phyloP scores from a whole-genome alignment of 2,888 invertebrate genomes.

The Lucinisca nassula region DNA sequence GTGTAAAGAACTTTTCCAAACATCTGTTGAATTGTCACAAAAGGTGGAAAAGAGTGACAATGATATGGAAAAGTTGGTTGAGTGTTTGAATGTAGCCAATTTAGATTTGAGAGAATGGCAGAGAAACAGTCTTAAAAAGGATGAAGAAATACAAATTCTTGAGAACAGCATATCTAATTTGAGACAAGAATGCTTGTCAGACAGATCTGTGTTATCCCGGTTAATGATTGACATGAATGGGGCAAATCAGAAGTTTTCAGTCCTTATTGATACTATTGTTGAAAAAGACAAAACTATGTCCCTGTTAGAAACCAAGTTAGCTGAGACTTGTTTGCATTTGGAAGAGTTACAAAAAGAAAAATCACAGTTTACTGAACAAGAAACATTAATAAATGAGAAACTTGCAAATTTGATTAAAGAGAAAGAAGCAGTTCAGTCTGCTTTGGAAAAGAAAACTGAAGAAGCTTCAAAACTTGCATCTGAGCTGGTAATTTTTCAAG shows the following conservation, averaged over 20 bases:
- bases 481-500: not conserved
- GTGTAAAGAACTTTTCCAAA: slow-evolving; percentile 23
- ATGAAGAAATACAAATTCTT: slow-evolving; percentile 35
- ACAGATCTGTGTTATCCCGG: slow-evolving; percentile 56
- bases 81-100: slow-evolving; percentile 32
- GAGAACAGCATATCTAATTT: slow-evolving; percentile 11
- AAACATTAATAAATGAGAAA: not conserved
- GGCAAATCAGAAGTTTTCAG: slow-evolving; percentile 32
- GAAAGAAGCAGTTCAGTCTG: not conserved
- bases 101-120: not conserved
- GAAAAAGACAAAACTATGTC: slow-evolving; percentile 23
- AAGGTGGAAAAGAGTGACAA: slow-evolving; percentile 38
- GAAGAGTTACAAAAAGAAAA: not conserved
- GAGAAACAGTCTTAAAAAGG: not conserved
- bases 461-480: not conserved
- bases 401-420: not conserved
- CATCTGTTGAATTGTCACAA: not conserved
- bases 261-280: slow-evolving; percentile 40
- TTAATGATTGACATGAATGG: slow-evolving; percentile 45
- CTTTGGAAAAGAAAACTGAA: not conserved
- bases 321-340: not conserved
- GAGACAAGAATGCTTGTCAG: slow-evolving; percentile 41
- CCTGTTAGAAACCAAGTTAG: not conserved
- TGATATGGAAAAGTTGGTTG: slow-evolving; percentile 26
- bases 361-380: not conserved